Percentiles rank a stretch among this genome's conserved stretches.
Evolutionary conservation across 2,888 invertebrate genomes (phyloP).

Genomic region (Hirtodrosophila trivittata): DNA sequence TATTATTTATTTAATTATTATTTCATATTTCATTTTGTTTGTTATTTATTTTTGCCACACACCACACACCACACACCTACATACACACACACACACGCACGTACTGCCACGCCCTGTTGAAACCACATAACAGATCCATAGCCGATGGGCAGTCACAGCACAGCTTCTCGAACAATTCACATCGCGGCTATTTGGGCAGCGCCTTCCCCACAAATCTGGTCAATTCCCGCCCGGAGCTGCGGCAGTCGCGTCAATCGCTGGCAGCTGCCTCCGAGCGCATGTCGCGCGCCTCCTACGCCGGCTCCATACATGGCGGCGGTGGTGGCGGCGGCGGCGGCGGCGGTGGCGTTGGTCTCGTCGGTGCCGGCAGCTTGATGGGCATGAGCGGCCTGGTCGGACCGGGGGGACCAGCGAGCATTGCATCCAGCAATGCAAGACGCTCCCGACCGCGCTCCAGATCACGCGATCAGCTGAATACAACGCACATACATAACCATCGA

Average conservation of each 20-base stretch:
- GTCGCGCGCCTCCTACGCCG: constrained; percentile 90
- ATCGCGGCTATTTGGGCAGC: constrained; percentile 88
- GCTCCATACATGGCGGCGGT: constrained; percentile 85
- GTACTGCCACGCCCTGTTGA: too few species aligned
- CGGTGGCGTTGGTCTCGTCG: constrained; percentile 23
- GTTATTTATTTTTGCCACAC: constrained; percentile 41
- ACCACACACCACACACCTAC: constrained; percentile 23
- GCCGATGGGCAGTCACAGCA: constrained; percentile 96
- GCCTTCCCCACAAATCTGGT: constrained; percentile 90
- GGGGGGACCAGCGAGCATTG: constrained; percentile 85
- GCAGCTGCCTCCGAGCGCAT: constrained; percentile 92
- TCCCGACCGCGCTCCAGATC: constrained; percentile 91
- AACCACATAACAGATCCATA: constrained; percentile 87
- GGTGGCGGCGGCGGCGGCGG: constrained; percentile 64
- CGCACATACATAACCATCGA: constrained; percentile 85
- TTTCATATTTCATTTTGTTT: constrained; percentile 34
- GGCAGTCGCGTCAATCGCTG: constrained; percentile 93
- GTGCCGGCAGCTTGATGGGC: constrained; percentile 74
- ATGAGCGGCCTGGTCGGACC: constrained; percentile 71
- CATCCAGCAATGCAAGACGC: constrained; percentile 86
- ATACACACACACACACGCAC: constrained; percentile 12
- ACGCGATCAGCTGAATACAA: constrained; percentile 86
- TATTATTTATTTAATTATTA: constrained; percentile 38
- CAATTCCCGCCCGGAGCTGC: constrained; percentile 91
- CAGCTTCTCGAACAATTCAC: constrained; percentile 93